Conservation (phyloP, 2,888 invertebrate genomes). For the Chloroclystis v-ata region DNA sequence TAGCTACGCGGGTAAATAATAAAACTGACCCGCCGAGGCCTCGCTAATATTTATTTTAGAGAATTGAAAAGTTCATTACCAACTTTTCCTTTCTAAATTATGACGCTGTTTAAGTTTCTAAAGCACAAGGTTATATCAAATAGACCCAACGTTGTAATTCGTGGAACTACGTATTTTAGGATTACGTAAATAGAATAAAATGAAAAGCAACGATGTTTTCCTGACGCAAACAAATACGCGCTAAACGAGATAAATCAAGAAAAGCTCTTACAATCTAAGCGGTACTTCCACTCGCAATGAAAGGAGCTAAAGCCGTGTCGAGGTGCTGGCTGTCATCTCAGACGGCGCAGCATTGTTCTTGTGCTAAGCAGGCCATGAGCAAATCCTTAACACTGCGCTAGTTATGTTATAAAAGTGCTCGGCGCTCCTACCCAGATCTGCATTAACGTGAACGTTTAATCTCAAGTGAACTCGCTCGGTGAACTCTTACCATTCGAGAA, state of each 20-base stretch:
- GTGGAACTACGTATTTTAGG: too few species aligned
- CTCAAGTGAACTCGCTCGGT: constrained; percentile 23
- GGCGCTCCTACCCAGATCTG: constrained; percentile 30
- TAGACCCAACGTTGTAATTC: too few species aligned
- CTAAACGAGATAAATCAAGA: constrained; percentile 8
- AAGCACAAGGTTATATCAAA: not conserved
- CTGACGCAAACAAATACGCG: too few species aligned
- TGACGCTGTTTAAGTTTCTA: constrained; percentile 1
- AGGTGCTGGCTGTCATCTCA: constrained; percentile 23
- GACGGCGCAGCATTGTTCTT: constrained; percentile 38
- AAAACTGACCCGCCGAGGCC: constrained; percentile 36
- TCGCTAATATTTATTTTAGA: constrained; percentile 23
- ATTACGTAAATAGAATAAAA: too few species aligned
- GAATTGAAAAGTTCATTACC: constrained; percentile 15
- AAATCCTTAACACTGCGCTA: constrained; percentile 25
- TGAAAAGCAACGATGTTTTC: too few species aligned
- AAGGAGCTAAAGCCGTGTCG: constrained; percentile 25
- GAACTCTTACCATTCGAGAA: constrained; percentile 15
- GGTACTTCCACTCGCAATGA: constrained; percentile 16
- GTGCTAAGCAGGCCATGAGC: constrained; percentile 35
- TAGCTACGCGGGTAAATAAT: constrained; percentile 48
- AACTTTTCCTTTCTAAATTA: constrained; percentile 18
- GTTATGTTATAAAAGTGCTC: constrained; percentile 36
- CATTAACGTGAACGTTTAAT: constrained; percentile 41
- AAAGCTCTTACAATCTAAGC: constrained; percentile 11